These are phyloP conservation scores for Aleadryas rufinucha DNA, from an alignment of 2,113 vertebrate species.

Conservation along the genomic window DNA sequence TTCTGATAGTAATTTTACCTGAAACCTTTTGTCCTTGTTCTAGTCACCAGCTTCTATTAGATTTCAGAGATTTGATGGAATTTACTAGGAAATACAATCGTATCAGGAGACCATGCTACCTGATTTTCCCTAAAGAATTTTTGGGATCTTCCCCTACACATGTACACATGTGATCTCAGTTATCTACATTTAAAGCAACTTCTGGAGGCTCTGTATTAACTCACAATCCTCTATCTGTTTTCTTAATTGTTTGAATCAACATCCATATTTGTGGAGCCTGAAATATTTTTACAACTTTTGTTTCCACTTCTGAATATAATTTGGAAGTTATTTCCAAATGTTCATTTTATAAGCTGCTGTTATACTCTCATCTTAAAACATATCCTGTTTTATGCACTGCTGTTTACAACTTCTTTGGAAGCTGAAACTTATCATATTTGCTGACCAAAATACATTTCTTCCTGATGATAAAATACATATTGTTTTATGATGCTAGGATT, in stretches of 20 bases:
- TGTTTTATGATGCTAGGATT: neutral
- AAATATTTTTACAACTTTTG: slow-evolving; percentile 62
- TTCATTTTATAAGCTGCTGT: slow-evolving; percentile 33
- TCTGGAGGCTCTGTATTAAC: slow-evolving; percentile 6
- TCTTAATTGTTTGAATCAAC: slow-evolving; percentile 41
- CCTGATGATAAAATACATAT: neutral
- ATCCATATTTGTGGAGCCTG: slow-evolving; percentile 42
- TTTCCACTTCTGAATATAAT: slow-evolving; percentile 34
- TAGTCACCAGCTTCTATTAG: neutral
- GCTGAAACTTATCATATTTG: neutral
- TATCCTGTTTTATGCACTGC: neutral
- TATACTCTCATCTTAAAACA: neutral
- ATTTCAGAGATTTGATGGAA: neutral
- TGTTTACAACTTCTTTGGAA: neutral
- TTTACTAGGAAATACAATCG: neutral
- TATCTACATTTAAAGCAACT: slow-evolving; percentile 14
- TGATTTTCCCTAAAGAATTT: neutral
- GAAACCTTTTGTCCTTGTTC: neutral
- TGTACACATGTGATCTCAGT: neutral
- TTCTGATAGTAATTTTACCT: neutral
- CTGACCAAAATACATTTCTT: neutral
- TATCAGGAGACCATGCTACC: neutral
- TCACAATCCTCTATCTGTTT: slow-evolving; percentile 24
- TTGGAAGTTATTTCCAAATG: slow-evolving; percentile 56
- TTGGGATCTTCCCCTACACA: neutral